These are phyloP conservation scores for Porites lutea DNA, from an alignment of 64 coral and sea anemone genomes.

Conservation along the genomic window DNA sequence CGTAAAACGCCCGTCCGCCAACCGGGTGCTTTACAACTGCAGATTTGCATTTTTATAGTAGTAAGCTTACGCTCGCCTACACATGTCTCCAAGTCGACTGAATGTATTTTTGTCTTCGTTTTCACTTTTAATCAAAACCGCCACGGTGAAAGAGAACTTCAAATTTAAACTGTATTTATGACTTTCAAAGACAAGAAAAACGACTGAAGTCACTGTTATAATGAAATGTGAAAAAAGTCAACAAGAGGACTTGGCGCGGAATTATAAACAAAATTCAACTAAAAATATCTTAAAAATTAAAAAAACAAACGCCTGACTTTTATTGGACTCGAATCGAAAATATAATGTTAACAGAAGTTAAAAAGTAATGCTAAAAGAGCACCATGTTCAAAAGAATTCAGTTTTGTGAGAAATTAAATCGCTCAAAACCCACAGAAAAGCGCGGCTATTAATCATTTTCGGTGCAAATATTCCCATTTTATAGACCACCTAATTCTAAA, in stretches of 20 bases:
- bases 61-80: not conserved
- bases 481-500: not conserved
- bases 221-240: too few species aligned
- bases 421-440: not conserved
- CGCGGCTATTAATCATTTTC: not conserved
- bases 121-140: not conserved
- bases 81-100: not conserved
- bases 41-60: not conserved
- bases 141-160: not conserved
- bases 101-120: not conserved
- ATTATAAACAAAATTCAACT: too few species aligned
- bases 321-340: not conserved
- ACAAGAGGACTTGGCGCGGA: too few species aligned
- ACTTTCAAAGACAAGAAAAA: not conserved
- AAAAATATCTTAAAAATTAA: not conserved
- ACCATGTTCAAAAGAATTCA: too few species aligned
- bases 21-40: not conserved
- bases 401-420: too few species aligned
- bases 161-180: not conserved
- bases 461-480: constrained; percentile 9
- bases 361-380: too few species aligned
- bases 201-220: too few species aligned
- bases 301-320: not conserved
- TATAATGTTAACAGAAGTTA: not conserved
- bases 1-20: not conserved